Conservation (phyloP, 2,797 vertebrate genomes). For the Phoebastria nigripes region DNA sequence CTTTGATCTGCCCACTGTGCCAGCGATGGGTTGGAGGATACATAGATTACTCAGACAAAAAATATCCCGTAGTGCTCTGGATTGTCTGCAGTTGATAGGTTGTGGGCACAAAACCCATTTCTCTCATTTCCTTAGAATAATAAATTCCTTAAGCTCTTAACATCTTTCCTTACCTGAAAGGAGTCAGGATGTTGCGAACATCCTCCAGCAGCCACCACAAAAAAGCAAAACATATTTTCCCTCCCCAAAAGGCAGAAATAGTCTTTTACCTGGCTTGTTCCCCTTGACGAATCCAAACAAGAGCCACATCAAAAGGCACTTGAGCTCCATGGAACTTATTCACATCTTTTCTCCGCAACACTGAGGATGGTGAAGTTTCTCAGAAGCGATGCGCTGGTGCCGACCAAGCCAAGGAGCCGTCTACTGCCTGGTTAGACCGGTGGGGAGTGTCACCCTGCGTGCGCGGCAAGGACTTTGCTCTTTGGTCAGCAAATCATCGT, state of each 20-base stretch:
- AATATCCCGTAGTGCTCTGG: neutral
- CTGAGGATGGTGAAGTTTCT: neutral
- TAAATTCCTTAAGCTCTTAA: conserved; percentile 11
- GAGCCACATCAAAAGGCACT: conserved; percentile 59
- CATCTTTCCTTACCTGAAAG: neutral
- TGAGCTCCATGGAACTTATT: conserved; percentile 24
- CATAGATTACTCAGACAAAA: conserved; percentile 32
- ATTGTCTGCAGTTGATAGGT: neutral
- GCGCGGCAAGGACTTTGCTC: neutral
- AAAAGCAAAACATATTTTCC: neutral
- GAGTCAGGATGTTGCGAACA: neutral
- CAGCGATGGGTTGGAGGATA: conserved; percentile 1
- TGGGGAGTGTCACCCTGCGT: neutral
- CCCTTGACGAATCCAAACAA: conserved; percentile 9
- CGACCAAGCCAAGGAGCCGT: neutral
- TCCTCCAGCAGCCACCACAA: neutral
- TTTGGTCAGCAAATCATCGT: neutral
- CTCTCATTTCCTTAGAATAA: conserved; percentile 32
- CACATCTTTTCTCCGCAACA: neutral
- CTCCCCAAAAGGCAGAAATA: neutral
- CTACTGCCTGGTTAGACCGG: neutral
- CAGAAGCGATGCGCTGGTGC: neutral
- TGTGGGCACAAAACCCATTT: conserved; percentile 14
- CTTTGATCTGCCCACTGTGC: conserved; percentile 62
- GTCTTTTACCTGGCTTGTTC: conserved; percentile 26